Base-by-base conservation (phyloP, 2,113 vertebrate species). In the Cryptomyrus ogoouensis region DNA sequence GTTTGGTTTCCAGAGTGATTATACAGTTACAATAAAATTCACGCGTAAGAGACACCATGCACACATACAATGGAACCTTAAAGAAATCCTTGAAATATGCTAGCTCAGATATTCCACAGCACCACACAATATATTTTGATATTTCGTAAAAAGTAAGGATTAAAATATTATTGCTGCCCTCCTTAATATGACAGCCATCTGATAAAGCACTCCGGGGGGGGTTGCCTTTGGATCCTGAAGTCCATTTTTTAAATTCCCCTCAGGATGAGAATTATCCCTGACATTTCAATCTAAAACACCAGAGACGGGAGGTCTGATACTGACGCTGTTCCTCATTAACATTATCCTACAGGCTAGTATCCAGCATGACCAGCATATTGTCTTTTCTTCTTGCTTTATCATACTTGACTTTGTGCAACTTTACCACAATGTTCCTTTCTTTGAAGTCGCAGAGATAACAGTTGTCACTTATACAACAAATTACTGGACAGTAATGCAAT, bases 71-170 rank as follows among this genome's bases (percentile, higher is more conserved):
- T 77, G 15, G 74, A 77, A 39, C 5, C 31, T 77, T 77, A 35
- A 19, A 77, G 74, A 77, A 77, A 19, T 77, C 74, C 74, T 77
- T 19, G 35, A 77, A 77, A 42, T 42, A 77, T 77, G 31, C 31
- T 17, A 19, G 12, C 17, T 19, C 74, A 77, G 17, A 42, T 77
- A 77, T 19, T 77, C 31, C 74, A 77, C 74, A 39, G 4, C 35
- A 42, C 35, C 35, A 77, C 35, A 50, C 21, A 50, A 50, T n/a
- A 85, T 85, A 50, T 47, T 49, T 27, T 85, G 83, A 49, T 50
- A 85, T 85, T 85, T 49, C 19, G 1, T 47, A 85, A 85, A 85
- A 50, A n/a, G 47, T 47, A 49, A 86, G n/a, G n/a, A 87, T 87
- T 47, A 53, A 35, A 87, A 56, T 53, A 87, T 53, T 87, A 87